phyloP scores from a whole-genome alignment of 2,797 vertebrate species.

The Moxostoma hubbsi region DNA sequence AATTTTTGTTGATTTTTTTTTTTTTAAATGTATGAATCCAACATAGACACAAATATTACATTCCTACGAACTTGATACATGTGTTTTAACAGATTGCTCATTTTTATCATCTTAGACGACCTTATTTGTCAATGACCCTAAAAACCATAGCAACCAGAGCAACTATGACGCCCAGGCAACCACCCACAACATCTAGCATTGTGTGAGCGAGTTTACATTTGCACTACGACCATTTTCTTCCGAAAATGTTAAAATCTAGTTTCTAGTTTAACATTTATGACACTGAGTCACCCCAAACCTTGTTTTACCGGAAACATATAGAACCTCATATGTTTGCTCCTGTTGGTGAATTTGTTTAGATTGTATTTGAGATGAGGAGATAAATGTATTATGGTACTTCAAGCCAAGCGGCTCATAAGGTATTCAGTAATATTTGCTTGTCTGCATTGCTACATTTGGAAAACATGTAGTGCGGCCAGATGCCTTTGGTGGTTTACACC shows the following conservation, averaged over 20 bases:
- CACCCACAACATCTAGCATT: neutral
- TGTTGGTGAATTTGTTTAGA: constrained; percentile 1
- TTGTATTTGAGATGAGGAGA: neutral
- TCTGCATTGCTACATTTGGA: too few species aligned
- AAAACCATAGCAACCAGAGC: too few species aligned
- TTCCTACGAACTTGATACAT: too few species aligned
- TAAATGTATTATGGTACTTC: neutral
- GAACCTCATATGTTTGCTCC: neutral
- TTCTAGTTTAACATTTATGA: neutral
- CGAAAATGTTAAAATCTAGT: neutral
- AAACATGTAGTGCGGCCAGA: neutral
- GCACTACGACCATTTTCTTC: neutral
- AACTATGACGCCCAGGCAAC: neutral
- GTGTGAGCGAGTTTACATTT: too few species aligned
- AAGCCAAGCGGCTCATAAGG: neutral
- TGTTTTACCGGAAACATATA: neutral
- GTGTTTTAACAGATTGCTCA: too few species aligned
- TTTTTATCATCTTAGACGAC: too few species aligned
- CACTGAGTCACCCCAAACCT: neutral
- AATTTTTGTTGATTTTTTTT: too few species aligned
- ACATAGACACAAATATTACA: too few species aligned
- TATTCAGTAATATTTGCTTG: neutral
- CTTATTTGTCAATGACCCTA: too few species aligned
- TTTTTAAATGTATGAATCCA: too few species aligned
- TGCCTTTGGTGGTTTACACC: neutral